A percentile compares a stretch with the other conserved stretches of the same genome.
These are phyloP conservation scores for Nibea coibor DNA, from an alignment of 2,113 vertebrate species.

Conservation along the genomic window DNA sequence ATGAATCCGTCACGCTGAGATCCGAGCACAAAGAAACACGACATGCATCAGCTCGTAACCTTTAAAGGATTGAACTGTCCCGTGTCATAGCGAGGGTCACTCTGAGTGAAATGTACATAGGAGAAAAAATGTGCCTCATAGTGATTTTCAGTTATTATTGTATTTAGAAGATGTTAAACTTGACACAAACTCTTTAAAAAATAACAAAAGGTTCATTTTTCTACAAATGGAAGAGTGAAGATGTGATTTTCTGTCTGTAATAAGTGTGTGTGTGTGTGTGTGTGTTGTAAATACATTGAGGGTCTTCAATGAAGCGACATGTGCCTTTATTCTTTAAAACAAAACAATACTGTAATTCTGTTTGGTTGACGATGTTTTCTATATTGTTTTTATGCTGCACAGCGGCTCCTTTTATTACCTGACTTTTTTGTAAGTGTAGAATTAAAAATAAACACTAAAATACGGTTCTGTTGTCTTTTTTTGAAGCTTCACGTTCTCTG, in stretches of 20 bases:
- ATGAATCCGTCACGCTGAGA: constrained; percentile 51
- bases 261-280: background rate
- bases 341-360: constrained; percentile 56
- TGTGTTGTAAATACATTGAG: constrained; percentile 61
- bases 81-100: constrained; percentile 4
- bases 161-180: constrained; percentile 52
- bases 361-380: constrained; percentile 66
- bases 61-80: constrained; percentile 11
- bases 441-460: constrained; percentile 69
- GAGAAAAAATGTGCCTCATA: constrained; percentile 69
- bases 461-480: constrained; percentile 1
- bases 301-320: constrained; percentile 54
- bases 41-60: too few relatives aligned
- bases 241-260: background rate
- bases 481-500: background rate
- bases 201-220: constrained; percentile 15
- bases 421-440: constrained; percentile 79
- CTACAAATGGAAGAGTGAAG: constrained; percentile 3
- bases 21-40: constrained; percentile 23
- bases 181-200: constrained; percentile 53
- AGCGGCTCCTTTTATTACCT: constrained; percentile 78
- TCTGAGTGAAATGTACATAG: constrained; percentile 41
- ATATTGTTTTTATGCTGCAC: constrained; percentile 78
- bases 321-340: constrained; percentile 75
- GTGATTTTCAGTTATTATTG: constrained; percentile 27